Evolutionary conservation across 2,113 vertebrate species (phyloP).

Genomic region (Ophthalmotilapia sp.): DNA sequence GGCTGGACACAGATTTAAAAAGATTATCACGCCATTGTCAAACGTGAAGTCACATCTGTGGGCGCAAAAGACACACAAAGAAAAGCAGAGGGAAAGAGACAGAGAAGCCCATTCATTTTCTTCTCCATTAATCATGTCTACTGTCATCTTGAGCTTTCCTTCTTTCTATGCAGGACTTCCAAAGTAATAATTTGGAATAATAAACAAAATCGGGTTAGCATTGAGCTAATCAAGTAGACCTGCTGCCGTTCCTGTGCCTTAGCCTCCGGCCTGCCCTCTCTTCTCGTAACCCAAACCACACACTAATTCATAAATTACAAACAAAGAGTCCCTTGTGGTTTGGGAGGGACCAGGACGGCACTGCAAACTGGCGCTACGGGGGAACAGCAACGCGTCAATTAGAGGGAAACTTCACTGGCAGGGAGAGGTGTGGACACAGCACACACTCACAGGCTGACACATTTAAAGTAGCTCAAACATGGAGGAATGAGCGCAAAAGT

Average conservation of each 20-base stretch:
- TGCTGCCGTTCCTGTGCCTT: conserved; percentile 9
- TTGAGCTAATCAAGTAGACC: conserved; percentile 19
- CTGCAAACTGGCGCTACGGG: conserved; percentile 7
- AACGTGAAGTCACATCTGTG: neutral
- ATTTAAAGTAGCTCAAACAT: neutral
- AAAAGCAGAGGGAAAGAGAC: neutral
- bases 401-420: conserved; percentile 19
- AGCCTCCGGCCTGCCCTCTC: neutral
- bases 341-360: conserved; percentile 29
- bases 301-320: conserved; percentile 65
- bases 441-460: neutral
- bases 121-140: neutral
- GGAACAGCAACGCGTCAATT: conserved; percentile 6
- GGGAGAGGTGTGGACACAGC: conserved; percentile 17
- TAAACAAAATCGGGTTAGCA: neutral
- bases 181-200: conserved; percentile 20
- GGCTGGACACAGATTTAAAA: conserved; percentile 17
- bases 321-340: conserved; percentile 67
- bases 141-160: neutral
- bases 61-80: neutral
- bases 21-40: conserved; percentile 18
- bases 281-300: conserved; percentile 54
- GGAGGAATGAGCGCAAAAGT: neutral
- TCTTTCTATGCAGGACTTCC: neutral
- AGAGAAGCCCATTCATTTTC: neutral